Conservation (phyloP, 1,140 invertebrate species). For the Caenorhabditis elegans region WBcel235 BX284603.4:506501-507000, state of each 20-base stretch:
- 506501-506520: constrained; percentile 42
- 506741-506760: constrained; percentile 33
- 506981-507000: constrained; percentile 63
- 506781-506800: constrained; percentile 56
- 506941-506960: constrained; percentile 63
- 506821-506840: constrained; percentile 63
- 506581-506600: constrained; percentile 46
- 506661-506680: constrained; percentile 52
- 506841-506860: constrained; percentile 63
- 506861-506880: constrained; percentile 65
- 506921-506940: constrained; percentile 63
- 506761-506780: constrained; percentile 64
- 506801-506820: constrained; percentile 64
- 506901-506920: constrained; percentile 65
- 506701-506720: constrained; percentile 62
- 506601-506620: constrained; percentile 60
- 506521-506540: constrained; percentile 43
- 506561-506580: constrained; percentile 45
- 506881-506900: constrained; percentile 63
- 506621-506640: constrained; percentile 54
- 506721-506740: constrained; percentile 51
- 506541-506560: constrained; percentile 45
- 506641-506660: constrained; percentile 58
- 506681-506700: constrained; percentile 61
- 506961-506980: constrained; percentile 64